phyloP scores from a whole-genome alignment of 2,113 vertebrate species.

The Oxyruncus cristatus region DNA sequence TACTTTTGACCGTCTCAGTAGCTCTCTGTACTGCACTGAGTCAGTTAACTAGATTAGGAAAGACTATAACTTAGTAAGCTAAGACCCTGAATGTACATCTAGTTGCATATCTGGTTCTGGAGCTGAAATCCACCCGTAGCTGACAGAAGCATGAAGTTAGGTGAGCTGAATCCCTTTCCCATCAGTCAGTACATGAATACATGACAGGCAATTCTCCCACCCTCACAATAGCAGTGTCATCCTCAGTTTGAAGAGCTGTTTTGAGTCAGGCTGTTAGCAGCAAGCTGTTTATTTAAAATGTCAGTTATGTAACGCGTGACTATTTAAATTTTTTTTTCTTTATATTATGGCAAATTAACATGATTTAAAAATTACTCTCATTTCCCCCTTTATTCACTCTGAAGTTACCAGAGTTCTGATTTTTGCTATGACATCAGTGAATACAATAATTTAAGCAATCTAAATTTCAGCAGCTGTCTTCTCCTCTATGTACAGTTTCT shows the following conservation, averaged over 20 bases:
- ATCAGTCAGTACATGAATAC: background rate
- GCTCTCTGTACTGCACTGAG: background rate
- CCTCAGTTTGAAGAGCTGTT: background rate
- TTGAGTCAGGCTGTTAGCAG: background rate
- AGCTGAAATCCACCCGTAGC: background rate
- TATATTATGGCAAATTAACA: background rate
- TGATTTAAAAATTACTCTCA: background rate
- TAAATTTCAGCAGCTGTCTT: background rate
- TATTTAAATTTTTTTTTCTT: background rate
- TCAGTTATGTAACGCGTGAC: slow-evolving; percentile 6
- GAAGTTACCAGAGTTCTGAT: background rate
- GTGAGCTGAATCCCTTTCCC: background rate
- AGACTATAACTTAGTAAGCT: background rate
- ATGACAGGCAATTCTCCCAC: background rate
- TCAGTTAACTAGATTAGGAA: background rate
- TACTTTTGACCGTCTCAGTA: background rate
- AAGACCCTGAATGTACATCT: background rate
- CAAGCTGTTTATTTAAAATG: slow-evolving; percentile 37
- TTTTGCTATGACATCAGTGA: background rate
- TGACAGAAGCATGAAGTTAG: background rate
- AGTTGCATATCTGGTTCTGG: background rate
- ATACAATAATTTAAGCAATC: background rate
- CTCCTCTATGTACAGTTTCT: background rate
- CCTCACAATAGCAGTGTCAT: background rate
- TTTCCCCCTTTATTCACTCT: background rate